phyloP scores from a whole-genome alignment of 2,797 vertebrate genomes.

The Labeo calbasu region DNA sequence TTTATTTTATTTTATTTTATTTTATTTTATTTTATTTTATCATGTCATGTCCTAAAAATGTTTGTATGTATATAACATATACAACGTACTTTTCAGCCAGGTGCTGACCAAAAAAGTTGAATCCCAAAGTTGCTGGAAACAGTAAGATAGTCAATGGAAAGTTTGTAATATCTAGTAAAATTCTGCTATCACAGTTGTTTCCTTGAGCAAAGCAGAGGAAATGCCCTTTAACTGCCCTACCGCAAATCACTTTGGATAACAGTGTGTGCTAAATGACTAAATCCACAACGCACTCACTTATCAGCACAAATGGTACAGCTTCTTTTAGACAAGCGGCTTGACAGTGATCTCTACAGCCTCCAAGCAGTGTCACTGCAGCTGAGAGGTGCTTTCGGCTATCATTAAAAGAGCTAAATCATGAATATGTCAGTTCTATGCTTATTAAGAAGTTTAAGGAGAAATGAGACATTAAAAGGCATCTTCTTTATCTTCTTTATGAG shows the following conservation, averaged over 20 bases:
- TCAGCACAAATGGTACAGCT: conserved; percentile 21
- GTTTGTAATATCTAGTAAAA: background rate
- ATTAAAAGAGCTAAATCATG: conserved; percentile 37
- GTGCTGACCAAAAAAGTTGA: background rate
- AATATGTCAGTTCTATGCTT: conserved; percentile 25
- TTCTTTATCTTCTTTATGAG: background rate
- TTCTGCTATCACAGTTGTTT: background rate
- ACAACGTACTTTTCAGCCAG: background rate
- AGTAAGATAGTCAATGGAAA: background rate
- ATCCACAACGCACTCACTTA: conserved; percentile 26
- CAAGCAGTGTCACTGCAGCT: conserved; percentile 28
- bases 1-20: too few species aligned
- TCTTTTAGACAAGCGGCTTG: conserved; percentile 23
- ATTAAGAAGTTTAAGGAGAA: conserved; percentile 16
- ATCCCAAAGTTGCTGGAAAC: background rate
- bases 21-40: too few species aligned
- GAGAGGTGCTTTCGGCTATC: conserved; percentile 16
- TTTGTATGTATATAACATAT: too few species aligned
- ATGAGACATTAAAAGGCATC: background rate
- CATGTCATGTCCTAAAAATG: too few species aligned
- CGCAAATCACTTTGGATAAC: conserved; percentile 12
- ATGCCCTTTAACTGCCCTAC: conserved; percentile 24
- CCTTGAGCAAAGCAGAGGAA: background rate
- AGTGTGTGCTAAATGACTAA: conserved; percentile 37
- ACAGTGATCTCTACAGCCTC: conserved; percentile 18